Percentiles rank a stretch among this genome's conserved stretches.
These are phyloP conservation scores for Argyresthia goedartella DNA, from an alignment of 2,888 invertebrate species.

Conservation along the genomic window DNA sequence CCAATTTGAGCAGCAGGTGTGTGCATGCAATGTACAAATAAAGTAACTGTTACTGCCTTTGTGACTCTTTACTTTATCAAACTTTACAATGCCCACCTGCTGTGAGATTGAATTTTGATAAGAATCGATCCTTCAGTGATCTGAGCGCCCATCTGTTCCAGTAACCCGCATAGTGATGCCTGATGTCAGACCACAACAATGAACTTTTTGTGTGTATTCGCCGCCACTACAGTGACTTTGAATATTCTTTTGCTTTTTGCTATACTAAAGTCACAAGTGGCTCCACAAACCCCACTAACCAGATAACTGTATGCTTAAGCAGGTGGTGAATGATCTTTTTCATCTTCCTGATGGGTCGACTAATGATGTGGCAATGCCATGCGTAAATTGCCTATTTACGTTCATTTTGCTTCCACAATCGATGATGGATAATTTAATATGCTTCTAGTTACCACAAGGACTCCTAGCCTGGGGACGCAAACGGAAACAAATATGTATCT, in stretches of 20 bases:
- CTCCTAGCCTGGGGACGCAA: too few relatives aligned
- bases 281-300: conserved; percentile 21
- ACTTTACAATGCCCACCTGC: conserved; percentile 44
- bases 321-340: not conserved
- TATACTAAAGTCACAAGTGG: conserved; percentile 3
- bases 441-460: too few relatives aligned
- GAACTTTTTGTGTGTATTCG: conserved; percentile 28
- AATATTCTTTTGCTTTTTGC: conserved; percentile 18
- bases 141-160: conserved; percentile 35
- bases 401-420: too few relatives aligned
- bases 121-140: conserved; percentile 36
- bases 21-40: not conserved
- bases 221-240: conserved; percentile 21
- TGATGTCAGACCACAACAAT: conserved; percentile 34
- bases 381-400: not conserved
- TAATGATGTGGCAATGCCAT: not conserved
- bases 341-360: not conserved
- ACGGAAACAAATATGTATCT: not conserved
- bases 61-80: conserved; percentile 21
- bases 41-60: conserved; percentile 13
- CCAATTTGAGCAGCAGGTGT: too few relatives aligned
- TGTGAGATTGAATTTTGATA: conserved; percentile 56
- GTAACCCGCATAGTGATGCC: conserved; percentile 45
- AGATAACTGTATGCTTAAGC: conserved; percentile 10
- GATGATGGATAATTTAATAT: too few relatives aligned